These are phyloP conservation scores for Microcebus griseorufus DNA, from an alignment of 2,113 vertebrate species.

Conservation along the genomic window DNA sequence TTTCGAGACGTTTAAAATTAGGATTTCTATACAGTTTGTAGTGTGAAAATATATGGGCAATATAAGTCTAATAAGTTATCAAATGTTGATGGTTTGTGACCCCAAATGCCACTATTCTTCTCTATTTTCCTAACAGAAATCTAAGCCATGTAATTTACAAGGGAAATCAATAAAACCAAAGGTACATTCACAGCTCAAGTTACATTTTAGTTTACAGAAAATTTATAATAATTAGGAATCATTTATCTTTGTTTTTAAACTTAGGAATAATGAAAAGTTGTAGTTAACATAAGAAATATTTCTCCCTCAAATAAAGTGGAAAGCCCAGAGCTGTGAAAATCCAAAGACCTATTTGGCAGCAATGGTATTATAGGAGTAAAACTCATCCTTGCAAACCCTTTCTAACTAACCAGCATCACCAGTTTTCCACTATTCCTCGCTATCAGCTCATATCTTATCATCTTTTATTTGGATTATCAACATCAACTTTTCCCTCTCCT, in stretches of 20 bases:
- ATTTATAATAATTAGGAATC: neutral
- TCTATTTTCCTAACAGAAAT: neutral
- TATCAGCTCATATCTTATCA: neutral
- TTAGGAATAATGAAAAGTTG: constrained; percentile 20
- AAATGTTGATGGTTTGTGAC: neutral
- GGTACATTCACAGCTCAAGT: neutral
- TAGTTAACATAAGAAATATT: neutral
- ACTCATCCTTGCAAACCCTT: neutral
- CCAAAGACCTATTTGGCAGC: neutral
- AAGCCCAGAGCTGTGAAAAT: neutral
- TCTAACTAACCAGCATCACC: neutral
- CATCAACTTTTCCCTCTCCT: neutral
- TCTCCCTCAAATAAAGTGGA: neutral
- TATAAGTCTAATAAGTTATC: neutral
- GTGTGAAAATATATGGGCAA: neutral
- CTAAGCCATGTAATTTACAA: neutral
- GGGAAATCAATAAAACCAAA: neutral
- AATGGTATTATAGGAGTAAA: neutral
- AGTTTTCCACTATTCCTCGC: neutral
- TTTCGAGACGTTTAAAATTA: neutral
- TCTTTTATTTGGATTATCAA: neutral
- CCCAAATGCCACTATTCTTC: neutral
- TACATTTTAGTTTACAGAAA: constrained; percentile 13
- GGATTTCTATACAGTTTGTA: neutral
- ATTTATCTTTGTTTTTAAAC: neutral